These are phyloP conservation scores for Ginglymostoma cirratum DNA, from an alignment of 2,113 vertebrate species.

Conservation along the genomic window DNA sequence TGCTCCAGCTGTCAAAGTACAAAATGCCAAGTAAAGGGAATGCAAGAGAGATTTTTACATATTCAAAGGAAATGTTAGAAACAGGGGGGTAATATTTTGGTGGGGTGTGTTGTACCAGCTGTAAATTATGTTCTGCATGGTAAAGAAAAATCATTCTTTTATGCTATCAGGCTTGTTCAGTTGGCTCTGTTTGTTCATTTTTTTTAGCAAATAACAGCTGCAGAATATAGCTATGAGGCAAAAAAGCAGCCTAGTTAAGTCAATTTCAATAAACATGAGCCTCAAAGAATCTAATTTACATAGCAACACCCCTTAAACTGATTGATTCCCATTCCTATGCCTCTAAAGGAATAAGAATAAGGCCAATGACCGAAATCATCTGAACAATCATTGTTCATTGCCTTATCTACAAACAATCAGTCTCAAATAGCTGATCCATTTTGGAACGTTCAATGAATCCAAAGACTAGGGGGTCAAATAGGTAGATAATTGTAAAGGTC, in stretches of 20 bases:
- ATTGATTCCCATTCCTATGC: slow-evolving; percentile 8
- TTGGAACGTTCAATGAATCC: background rate
- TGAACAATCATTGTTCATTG: background rate
- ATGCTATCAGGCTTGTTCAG: background rate
- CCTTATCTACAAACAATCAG: background rate
- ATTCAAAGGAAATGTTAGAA: slow-evolving; percentile 7
- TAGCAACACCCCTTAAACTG: slow-evolving; percentile 30
- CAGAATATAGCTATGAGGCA: slow-evolving; percentile 21
- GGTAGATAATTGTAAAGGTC: background rate
- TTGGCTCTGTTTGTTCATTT: background rate
- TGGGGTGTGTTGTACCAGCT: background rate
- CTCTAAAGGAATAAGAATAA: slow-evolving; percentile 10
- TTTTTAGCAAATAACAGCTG: slow-evolving; percentile 23
- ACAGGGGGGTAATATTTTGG: slow-evolving; percentile 9
- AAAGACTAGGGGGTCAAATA: background rate
- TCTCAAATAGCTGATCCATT: background rate
- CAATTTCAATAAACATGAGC: slow-evolving; percentile 25
- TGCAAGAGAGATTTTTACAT: background rate
- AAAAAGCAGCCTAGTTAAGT: slow-evolving; percentile 10
- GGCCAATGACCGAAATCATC: slow-evolving; percentile 1
- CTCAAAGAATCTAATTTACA: slow-evolving; percentile 30
- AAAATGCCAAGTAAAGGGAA: background rate
- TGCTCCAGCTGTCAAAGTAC: slow-evolving; percentile 1
- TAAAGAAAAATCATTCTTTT: background rate
- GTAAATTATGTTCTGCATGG: slow-evolving; percentile 16